Percentiles rank a stretch among this genome's conserved stretches.
Evolutionary conservation across 2,888 invertebrate species (phyloP).

Genomic region (Eumerus sabulonum): DNA sequence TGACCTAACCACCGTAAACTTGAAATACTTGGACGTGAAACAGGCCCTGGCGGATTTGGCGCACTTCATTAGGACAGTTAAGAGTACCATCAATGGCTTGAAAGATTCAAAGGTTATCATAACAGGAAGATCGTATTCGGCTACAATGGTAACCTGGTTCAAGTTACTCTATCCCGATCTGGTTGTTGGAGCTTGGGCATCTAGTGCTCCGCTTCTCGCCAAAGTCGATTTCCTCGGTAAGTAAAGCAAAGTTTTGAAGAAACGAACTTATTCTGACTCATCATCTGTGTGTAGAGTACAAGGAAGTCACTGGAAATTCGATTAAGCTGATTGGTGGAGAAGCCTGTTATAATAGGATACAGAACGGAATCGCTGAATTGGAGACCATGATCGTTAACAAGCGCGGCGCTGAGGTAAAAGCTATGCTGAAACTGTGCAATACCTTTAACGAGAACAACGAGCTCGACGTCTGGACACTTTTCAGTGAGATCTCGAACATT

Average conservation of each 20-base stretch:
- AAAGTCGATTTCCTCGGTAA: constrained; percentile 81
- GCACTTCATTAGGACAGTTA: constrained; percentile 81
- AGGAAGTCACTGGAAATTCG: constrained; percentile 76
- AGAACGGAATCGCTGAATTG: constrained; percentile 74
- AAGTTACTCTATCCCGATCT: constrained; percentile 84
- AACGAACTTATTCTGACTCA: no score
- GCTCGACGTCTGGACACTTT: constrained; percentile 75
- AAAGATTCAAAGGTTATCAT: constrained; percentile 79
- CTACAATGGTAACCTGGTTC: constrained; percentile 85
- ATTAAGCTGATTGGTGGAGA: constrained; percentile 74
- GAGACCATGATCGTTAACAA: constrained; percentile 73
- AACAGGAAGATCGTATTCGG: constrained; percentile 85
- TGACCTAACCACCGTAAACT: constrained; percentile 80
- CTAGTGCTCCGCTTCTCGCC: constrained; percentile 84
- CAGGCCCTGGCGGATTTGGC: constrained; percentile 86
- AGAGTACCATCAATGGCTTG: constrained; percentile 75
- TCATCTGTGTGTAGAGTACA: constrained; percentile 73
- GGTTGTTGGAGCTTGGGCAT: constrained; percentile 82
- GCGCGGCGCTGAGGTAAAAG: constrained; percentile 73
- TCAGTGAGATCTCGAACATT: constrained; percentile 75
- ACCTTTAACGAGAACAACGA: constrained; percentile 74
- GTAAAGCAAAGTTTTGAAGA: constrained; percentile 18
- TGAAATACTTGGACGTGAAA: constrained; percentile 83
- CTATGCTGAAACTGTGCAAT: constrained; percentile 75
- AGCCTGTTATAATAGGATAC: constrained; percentile 74